Conservation (phyloP, 37 sponge, comb jelly and placozoan genomes). For the Eunapius fragilis region DNA sequence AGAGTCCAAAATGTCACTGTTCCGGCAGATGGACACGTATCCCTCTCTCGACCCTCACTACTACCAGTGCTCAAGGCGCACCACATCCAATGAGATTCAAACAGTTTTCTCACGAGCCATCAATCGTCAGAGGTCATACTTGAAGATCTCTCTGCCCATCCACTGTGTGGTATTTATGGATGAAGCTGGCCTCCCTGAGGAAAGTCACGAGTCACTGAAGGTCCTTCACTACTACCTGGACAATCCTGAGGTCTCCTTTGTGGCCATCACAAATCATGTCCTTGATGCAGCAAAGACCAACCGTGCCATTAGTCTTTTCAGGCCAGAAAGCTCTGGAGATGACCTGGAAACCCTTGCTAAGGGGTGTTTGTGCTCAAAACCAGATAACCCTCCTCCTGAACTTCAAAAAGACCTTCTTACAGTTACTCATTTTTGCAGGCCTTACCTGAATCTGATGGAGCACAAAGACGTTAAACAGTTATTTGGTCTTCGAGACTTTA, state of each 20-base stretch:
- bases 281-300: slow-evolving; percentile 95
- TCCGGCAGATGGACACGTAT: slow-evolving; percentile 62
- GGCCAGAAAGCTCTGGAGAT: slow-evolving; percentile 69
- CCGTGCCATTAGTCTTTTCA: slow-evolving; percentile 85
- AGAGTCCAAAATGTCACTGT: slow-evolving; percentile 66
- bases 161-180: slow-evolving; percentile 94
- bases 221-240: slow-evolving; percentile 92
- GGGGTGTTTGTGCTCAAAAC: slow-evolving; percentile 66
- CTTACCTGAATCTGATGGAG: slow-evolving; percentile 56
- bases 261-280: slow-evolving; percentile 91
- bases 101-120: slow-evolving; percentile 86
- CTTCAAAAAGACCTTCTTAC: slow-evolving; percentile 42
- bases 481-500: slow-evolving; percentile 88
- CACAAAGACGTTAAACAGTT: slow-evolving; percentile 29
- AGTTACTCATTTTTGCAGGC: slow-evolving; percentile 48
- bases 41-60: slow-evolving; percentile 82
- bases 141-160: slow-evolving; percentile 54
- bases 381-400: slow-evolving; percentile 62
- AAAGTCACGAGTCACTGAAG: slow-evolving; percentile 93
- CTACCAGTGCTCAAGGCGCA: slow-evolving; percentile 90
- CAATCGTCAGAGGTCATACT: slow-evolving; percentile 68
- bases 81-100: slow-evolving; percentile 90
- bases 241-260: slow-evolving; percentile 88
- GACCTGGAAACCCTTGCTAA: slow-evolving; percentile 75
- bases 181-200: slow-evolving; percentile 93